Evolutionary conservation across 2,113 vertebrate genomes (phyloP).

Genomic region (Eidolon helvum): DNA sequence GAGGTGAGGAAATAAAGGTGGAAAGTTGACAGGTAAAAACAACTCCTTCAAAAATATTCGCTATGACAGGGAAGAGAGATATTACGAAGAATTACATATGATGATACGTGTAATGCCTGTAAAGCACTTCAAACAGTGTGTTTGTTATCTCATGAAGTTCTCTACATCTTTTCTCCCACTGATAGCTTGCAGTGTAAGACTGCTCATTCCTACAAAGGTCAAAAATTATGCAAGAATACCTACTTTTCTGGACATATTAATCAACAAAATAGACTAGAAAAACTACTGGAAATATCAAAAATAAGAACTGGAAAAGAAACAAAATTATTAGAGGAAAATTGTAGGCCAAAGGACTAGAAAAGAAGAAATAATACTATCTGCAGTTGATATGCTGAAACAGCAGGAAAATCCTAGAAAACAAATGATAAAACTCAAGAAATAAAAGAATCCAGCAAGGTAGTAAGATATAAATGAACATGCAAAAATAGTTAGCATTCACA

Average conservation of each 20-base stretch:
- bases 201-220: neutral
- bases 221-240: neutral
- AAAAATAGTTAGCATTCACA: neutral
- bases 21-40: neutral
- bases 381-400: neutral
- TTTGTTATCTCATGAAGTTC: neutral
- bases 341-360: neutral
- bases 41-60: neutral
- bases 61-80: neutral
- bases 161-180: neutral
- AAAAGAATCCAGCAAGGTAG: neutral
- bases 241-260: neutral
- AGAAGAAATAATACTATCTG: neutral
- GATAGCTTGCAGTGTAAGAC: neutral
- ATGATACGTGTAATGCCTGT: neutral
- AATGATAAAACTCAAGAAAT: neutral
- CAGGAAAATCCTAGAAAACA: neutral
- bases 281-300: neutral
- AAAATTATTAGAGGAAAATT: neutral
- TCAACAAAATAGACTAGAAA: neutral
- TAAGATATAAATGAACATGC: neutral
- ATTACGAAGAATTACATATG: neutral
- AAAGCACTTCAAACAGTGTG: neutral
- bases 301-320: neutral
- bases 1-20: neutral